Base-by-base conservation (phyloP, 2,888 invertebrate species). In the Apotomis turbidana region DNA sequence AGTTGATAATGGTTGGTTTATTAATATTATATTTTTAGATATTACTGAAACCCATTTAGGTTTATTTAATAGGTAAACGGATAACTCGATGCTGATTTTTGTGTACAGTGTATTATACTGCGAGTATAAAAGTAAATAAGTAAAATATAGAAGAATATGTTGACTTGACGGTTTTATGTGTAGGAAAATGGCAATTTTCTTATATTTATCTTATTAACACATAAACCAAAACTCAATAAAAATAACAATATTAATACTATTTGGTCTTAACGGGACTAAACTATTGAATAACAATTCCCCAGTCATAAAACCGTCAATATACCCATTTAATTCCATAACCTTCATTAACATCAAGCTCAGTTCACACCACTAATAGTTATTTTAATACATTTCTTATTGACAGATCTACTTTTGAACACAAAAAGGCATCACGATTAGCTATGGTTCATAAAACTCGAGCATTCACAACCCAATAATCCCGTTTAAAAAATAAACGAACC, bases 381-480 rank as follows among this genome's bases (percentile, higher is more conserved):
- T 72, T 68, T 72, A 72, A 72, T 68, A 68, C 72, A 63, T 63
- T 72, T 62, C 68, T 46, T 72, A 68, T 72, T 72, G 83, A 85
- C 84, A 84, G 81, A 84, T 81, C 80, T 83, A 84, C 86, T 86
- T 84, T 85, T 74, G 70, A 77, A 82, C 80, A 87, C 83, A 88
- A 89, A 88, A 87, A 88, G 80, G 81, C 80, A 78, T 78, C 70
- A 69, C 85, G 82, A 89, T 88, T 88, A 84, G 87, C 84, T 78
- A 85, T 85, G 87, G 85, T 80, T 82, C 86, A 87, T 87, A 88
- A 86, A 86, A 83, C 83, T 76, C 79, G 78, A 81, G 83, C 86
- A 84, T 85, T 87, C 86, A 87, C 87, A 88, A 84, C 82, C 81
- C 83, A 85, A 87, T 89, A 89, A 89, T 90, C 88, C 89, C 85